Conservation (phyloP, 2,888 invertebrate species). For the Drosophila cognata region DNA sequence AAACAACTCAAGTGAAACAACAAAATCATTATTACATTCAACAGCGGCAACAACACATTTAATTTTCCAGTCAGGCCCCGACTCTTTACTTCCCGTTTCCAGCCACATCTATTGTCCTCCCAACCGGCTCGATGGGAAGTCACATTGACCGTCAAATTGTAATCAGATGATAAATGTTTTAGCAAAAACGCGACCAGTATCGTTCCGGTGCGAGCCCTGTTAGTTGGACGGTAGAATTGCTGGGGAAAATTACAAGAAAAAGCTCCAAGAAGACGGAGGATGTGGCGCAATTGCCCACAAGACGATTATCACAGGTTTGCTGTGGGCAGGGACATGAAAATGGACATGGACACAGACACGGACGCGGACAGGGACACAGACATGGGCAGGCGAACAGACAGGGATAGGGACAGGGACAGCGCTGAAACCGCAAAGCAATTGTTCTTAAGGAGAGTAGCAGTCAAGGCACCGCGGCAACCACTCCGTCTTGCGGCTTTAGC, state of each 20-base stretch:
- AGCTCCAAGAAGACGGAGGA: neutral
- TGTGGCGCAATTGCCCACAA: constrained; percentile 65
- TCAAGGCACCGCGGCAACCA: constrained; percentile 18
- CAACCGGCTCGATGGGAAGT: constrained; percentile 39
- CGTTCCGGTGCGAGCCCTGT: neutral
- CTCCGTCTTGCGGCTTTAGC: constrained; percentile 26
- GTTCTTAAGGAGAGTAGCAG: constrained; percentile 45
- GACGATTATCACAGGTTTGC: constrained; percentile 78
- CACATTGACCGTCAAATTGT: constrained; percentile 76
- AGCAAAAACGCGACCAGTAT: constrained; percentile 35
- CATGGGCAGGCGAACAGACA: neutral
- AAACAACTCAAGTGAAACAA: constrained; percentile 62
- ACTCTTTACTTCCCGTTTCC: neutral
- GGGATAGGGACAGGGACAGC: constrained; percentile 1
- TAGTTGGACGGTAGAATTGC: constrained; percentile 30
- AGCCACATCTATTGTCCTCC: neutral
- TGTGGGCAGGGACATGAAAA: constrained; percentile 43
- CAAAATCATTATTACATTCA: constrained; percentile 62
- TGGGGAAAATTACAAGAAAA: constrained; percentile 49
- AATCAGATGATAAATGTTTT: constrained; percentile 77
- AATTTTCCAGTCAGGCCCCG: constrained; percentile 38
- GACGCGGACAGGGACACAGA: constrained; percentile 5
- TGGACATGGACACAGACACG: constrained; percentile 5
- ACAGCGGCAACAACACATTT: constrained; percentile 51
- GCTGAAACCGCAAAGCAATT: constrained; percentile 60